These are phyloP conservation scores for Drosophila paulistorum DNA, from an alignment of 1,140 invertebrate species.

Conservation along the genomic window DNA sequence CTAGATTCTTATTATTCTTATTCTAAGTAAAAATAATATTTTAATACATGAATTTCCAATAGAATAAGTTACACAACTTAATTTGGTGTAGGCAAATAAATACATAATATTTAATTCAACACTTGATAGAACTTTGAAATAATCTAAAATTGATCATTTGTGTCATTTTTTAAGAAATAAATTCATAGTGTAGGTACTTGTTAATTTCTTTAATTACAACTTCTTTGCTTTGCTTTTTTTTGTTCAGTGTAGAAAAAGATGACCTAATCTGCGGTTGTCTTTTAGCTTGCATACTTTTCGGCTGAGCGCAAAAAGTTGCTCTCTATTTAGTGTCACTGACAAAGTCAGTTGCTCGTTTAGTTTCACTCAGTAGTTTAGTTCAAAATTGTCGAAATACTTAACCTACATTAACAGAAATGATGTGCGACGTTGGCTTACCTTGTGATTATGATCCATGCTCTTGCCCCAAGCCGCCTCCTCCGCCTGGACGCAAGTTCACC, in stretches of 20 bases:
- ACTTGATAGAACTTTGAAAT: too few species aligned
- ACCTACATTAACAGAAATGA: not conserved
- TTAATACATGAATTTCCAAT: too few species aligned
- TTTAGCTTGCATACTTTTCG: constrained; percentile 5
- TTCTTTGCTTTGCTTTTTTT: not conserved
- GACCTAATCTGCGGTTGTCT: not conserved
- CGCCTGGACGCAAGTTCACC: constrained; percentile 40
- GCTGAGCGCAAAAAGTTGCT: not conserved
- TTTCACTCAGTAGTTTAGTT: constrained; percentile 16
- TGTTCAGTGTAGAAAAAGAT: not conserved
- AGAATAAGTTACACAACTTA: too few species aligned
- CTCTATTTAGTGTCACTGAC: not conserved
- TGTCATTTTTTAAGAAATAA: too few species aligned
- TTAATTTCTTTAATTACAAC: too few species aligned
- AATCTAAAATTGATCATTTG: too few species aligned
- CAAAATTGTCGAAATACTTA: not conserved
- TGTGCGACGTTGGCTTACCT: constrained; percentile 52
- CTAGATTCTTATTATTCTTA: too few species aligned
- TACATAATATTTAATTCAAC: too few species aligned
- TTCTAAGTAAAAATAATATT: too few species aligned
- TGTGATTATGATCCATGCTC: constrained; percentile 30
- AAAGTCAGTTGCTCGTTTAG: not conserved
- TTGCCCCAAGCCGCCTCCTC: not conserved
- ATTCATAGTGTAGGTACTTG: too few species aligned
- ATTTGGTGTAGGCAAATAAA: too few species aligned